Evolutionary conservation across 2,113 vertebrate species (phyloP), one percentile per base, ranked within the genome.

Genomic region (Amblyornis subalaris): DNA sequence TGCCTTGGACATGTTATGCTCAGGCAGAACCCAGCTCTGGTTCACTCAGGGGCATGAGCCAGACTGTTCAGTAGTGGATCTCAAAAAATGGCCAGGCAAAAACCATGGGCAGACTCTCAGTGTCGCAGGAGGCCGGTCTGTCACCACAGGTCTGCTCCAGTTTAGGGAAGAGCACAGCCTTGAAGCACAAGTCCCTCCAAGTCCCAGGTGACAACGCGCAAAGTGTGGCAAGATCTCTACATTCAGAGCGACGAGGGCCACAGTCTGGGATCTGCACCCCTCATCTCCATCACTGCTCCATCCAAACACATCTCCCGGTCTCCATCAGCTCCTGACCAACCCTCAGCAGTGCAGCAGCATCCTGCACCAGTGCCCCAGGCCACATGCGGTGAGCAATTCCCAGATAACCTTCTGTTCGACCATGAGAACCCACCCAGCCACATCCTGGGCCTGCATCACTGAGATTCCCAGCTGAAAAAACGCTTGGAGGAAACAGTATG

Each of bases 141-240:
- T 62, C 85, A 65, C 67, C 2, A 1, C 42, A 47, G 44, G 10
- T 64, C 64, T 61, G 71, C 60, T 74, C 47, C 35, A 38, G 7
- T 20, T 86, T 6, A 79, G 47, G 47, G 12, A 55, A 65, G 19
- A 47, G 2, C 61, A 66, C 13, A 31, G 65, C 51, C n/a, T 66
- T 11, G 9, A 75, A 45, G 80, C 38, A 25, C 9, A 60, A 69
- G 16, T 16, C 51, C 14, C 47, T 14, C 1, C 0, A 0, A 76
- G 35, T 24, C 38, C 48, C n/a, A 10, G 47, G 31, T 16, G 76
- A 73, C 28, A 35, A 33, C 0, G 0, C 0, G 2, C 22, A 36
- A 33, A 55, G 57, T 2, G 0, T 1, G 14, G 58, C n/a, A 42
- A 73, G 36, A 45, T 36, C 70, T 31, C 45, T 2, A 6, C 1